Conservation (phyloP, 2,888 invertebrate species). For the Hyles lineata region DNA sequence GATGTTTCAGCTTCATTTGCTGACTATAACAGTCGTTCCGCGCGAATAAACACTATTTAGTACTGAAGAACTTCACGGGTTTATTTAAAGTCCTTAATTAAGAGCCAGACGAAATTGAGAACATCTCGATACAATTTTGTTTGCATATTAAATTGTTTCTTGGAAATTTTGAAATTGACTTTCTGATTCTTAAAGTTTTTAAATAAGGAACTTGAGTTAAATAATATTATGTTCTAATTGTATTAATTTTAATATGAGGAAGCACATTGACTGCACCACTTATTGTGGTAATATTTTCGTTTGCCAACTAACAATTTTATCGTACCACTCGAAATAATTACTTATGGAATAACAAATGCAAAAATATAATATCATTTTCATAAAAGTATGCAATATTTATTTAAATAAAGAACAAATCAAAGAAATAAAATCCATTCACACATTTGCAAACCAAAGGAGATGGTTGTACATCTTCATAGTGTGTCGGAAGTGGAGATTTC, state of each 20-base stretch:
- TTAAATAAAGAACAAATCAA: not conserved
- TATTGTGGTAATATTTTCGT: too few species aligned
- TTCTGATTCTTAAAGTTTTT: too few species aligned
- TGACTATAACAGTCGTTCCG: constrained; percentile 6
- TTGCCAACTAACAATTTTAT: too few species aligned
- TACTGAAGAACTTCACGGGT: not conserved
- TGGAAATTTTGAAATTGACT: too few species aligned
- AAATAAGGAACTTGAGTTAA: too few species aligned
- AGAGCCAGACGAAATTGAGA: not conserved
- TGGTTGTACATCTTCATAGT: constrained; percentile 21
- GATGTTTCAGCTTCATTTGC: constrained; percentile 2
- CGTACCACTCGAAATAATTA: too few species aligned
- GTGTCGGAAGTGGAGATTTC: constrained; percentile 24
- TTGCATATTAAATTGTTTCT: not conserved
- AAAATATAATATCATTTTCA: too few species aligned
- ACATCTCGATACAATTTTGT: not conserved
- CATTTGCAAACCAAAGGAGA: constrained; percentile 13
- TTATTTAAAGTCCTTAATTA: constrained; percentile 6
- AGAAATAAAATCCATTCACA: not conserved
- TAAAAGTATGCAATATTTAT: too few species aligned
- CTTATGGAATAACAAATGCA: too few species aligned
- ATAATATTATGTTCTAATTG: too few species aligned
- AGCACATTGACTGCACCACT: too few species aligned
- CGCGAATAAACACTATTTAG: constrained; percentile 6
- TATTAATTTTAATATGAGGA: too few species aligned